Conservation (phyloP, 2,797 vertebrate genomes). For the Hyperoplus immaculatus region DNA sequence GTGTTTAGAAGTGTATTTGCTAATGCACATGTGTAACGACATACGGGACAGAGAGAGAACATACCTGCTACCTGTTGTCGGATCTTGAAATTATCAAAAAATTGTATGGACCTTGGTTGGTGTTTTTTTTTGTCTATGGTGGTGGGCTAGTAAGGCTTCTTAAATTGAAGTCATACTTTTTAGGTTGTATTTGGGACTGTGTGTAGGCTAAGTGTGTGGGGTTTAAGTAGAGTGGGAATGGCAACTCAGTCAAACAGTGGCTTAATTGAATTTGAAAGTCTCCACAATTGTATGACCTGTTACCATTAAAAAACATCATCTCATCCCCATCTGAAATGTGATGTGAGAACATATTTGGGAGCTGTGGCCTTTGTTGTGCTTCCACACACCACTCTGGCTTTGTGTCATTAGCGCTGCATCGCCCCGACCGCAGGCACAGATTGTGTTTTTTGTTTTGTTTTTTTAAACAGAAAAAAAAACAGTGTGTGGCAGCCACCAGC, state of each 20-base stretch:
- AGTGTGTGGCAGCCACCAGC: slow-evolving; percentile 77
- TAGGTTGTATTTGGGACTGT: too few species aligned
- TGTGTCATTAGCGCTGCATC: slow-evolving; percentile 85
- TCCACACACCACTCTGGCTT: slow-evolving; percentile 78
- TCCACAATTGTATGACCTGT: slow-evolving; percentile 23
- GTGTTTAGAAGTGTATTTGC: background rate
- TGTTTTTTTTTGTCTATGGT: too few species aligned
- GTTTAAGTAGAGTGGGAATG: too few species aligned
- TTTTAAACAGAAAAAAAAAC: slow-evolving; percentile 59
- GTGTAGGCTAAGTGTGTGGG: too few species aligned
- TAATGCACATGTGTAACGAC: background rate
- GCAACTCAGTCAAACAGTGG: too few species aligned
- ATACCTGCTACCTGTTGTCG: background rate
- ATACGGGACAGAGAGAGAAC: background rate
- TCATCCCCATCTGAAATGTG: slow-evolving; percentile 52
- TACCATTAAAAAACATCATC: slow-evolving; percentile 40
- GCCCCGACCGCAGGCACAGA: slow-evolving; percentile 83
- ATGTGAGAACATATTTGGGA: slow-evolving; percentile 66
- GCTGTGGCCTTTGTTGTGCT: slow-evolving; percentile 70
- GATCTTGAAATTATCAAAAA: too few species aligned
- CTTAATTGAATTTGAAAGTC: slow-evolving; percentile 21
- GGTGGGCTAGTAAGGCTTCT: too few species aligned
- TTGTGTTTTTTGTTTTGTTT: slow-evolving; percentile 61
- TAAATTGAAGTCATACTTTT: too few species aligned
- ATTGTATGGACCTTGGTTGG: too few species aligned